Evolutionary conservation across 2,888 invertebrate species (phyloP), one percentile per base, ranked within the genome.

Genomic region (Parelbella ahira): DNA sequence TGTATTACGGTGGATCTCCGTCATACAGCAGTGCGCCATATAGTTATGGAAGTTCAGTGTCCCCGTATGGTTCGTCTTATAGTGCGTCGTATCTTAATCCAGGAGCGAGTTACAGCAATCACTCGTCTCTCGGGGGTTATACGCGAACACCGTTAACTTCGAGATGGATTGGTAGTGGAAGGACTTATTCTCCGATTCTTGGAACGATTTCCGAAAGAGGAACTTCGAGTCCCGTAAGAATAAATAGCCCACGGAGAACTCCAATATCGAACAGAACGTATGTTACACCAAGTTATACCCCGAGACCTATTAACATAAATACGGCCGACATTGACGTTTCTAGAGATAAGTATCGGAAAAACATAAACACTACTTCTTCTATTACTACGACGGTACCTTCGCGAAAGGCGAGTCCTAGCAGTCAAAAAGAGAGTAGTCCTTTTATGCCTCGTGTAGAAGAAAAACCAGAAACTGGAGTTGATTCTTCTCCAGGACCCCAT

Each of bases 281-380:
- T 69, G 52, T 81, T 59, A 52, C 90, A 70, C 54, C 77, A 54
- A 58, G 69, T 61, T 68, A 83, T 51, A 77, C 75, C 24, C 79
- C 91, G 1, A 90, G 92, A 37, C 94, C 94, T 1, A 91, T 93
- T 33, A 90, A 91, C 52, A 93, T 95, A 49, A 94, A 95, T 69
- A 95, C 95, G 1, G 94, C 94, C 15, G 94, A 95, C 65, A 96
- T 96, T 52, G 95, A 96, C 68, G 95, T 96, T 0, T 93, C 94
- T 0, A 90, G 90, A 48, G 89, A 92, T 48, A 89, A 88, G 56
- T 93, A 91, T 60, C 76, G 81, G 21, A 63, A 81, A 50, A 74
- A 77, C 68, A 42, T 37, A 19, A 57, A 58, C 47, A 64, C 50
- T 54, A 23, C 49, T 29, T 47, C 58, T 39, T 44, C 51, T 19